Percentiles rank a stretch among this genome's conserved stretches.
These are phyloP conservation scores for Myotis pilosus DNA, from an alignment of 2,797 vertebrate species.

Conservation along the genomic window DNA sequence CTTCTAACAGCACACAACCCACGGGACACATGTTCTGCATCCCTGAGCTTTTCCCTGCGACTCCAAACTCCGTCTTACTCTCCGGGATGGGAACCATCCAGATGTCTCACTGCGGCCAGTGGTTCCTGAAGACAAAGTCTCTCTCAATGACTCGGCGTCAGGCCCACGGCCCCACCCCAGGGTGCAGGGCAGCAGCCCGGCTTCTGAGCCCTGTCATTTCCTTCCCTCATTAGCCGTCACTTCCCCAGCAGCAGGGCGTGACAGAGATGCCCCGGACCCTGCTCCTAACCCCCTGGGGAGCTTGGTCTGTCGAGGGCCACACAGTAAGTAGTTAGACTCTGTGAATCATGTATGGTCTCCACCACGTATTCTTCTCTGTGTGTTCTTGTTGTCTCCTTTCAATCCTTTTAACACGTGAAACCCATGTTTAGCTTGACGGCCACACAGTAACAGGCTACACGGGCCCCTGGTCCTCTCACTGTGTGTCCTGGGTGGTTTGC, in stretches of 20 bases:
- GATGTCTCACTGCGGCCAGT: not conserved
- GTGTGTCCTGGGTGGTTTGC: too few relatives aligned
- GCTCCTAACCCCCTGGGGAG: accelerated
- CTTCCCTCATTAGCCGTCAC: not conserved
- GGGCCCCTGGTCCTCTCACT: too few relatives aligned
- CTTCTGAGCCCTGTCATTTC: not conserved
- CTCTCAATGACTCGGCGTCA: not conserved
- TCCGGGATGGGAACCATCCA: not conserved
- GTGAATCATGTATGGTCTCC: not conserved
- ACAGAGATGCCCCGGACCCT: not conserved
- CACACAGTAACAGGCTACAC: not conserved
- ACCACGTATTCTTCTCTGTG: not conserved
- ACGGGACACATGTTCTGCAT: not conserved
- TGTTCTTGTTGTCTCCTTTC: not conserved
- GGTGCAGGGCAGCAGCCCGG: accelerated
- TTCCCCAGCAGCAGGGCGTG: not conserved
- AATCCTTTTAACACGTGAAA: not conserved
- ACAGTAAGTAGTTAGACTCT: not conserved
- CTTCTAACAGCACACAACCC: not conserved
- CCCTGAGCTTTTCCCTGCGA: not conserved
- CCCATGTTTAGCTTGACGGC: not conserved
- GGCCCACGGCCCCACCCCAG: accelerated
- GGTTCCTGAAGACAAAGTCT: not conserved
- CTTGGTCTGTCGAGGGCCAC: not conserved
- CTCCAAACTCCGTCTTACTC: not conserved